Evolutionary conservation across 2,888 invertebrate species (phyloP), one percentile per base, ranked within the genome.

Genomic region (Amiota mariae): DNA sequence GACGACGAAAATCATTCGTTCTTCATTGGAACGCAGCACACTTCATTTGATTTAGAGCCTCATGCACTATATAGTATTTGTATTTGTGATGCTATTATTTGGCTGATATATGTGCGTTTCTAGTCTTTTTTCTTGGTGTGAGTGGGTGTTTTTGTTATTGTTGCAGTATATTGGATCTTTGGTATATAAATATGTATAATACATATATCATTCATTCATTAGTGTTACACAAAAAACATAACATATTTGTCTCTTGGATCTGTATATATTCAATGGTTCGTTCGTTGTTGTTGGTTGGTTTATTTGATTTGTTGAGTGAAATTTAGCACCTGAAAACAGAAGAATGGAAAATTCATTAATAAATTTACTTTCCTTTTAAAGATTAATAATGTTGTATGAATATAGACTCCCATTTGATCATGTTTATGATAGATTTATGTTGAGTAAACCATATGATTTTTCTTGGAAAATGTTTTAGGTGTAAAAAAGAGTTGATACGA

Each of bases 121-220:
- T 36, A 6, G 2, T 36, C 6, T 36, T 2, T 36, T 4, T 36
- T 36, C 6, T 15, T 18, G 59, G n/a, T 20, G 59, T 59, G 59
- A 20, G 59, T n/a, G 51, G 48, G 49, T 61, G 20, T 51, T 54
- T 70, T 54, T 63, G 63, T 61, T 49, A n/a, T 48, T 59, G 49
- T 59, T n/a, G 20, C n/a, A 6, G 61, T 56, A 49, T 56, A 46
- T 20, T 68, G 68, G 18, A 15, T 54, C 56, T 70, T 54, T 59
- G 63, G 56, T 15, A n/a, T 49, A 36, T 56, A 12, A 20, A 18
- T 24, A 13, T n/a, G n/a, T n/a, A n/a, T 36, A 2, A 49, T 56
- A 47, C 56, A 57, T 67, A 67, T 72, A 73, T 64, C 67, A 76
- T 74, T 71, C 75, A 71, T 75, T 73, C 75, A 71, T 63, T 56